These are phyloP conservation scores for Lycaon pictus DNA, from an alignment of 2,113 vertebrate genomes.

Conservation along the genomic window DNA sequence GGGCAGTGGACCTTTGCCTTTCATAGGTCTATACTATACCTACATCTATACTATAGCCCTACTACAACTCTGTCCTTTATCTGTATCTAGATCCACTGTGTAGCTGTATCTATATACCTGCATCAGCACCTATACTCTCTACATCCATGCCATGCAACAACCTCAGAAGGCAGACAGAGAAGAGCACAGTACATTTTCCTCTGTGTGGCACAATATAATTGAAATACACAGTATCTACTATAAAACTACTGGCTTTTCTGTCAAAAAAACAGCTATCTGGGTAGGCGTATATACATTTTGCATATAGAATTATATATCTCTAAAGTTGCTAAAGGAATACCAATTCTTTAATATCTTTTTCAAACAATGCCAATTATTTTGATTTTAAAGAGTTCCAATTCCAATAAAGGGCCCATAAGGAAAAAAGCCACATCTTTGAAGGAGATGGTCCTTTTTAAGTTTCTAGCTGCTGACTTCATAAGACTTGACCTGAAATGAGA, in stretches of 20 bases:
- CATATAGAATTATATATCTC: not conserved
- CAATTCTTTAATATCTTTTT: slow-evolving; percentile 17
- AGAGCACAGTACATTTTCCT: not conserved
- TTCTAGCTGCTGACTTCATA: slow-evolving; percentile 54
- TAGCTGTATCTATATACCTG: not conserved
- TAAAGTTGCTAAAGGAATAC: not conserved
- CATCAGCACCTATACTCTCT: not conserved
- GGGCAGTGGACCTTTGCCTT: not conserved
- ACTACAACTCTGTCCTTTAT: too few relatives aligned
- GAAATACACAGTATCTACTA: not conserved
- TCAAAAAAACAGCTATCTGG: not conserved
- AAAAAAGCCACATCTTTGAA: not conserved
- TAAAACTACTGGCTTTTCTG: not conserved
- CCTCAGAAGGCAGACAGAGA: not conserved
- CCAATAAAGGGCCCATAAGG: not conserved
- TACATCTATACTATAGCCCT: not conserved
- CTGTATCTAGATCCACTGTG: not conserved
- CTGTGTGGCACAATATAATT: not conserved
- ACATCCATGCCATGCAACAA: not conserved
- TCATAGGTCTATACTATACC: not conserved
- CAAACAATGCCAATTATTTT: slow-evolving; percentile 50
- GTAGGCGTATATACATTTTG: not conserved
- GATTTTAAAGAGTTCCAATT: slow-evolving; percentile 9
- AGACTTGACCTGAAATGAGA: slow-evolving; percentile 38
- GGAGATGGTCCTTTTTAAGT: slow-evolving; percentile 40